Conservation (phyloP, 2,888 invertebrate species). For the Tanypteryx hageni region DNA sequence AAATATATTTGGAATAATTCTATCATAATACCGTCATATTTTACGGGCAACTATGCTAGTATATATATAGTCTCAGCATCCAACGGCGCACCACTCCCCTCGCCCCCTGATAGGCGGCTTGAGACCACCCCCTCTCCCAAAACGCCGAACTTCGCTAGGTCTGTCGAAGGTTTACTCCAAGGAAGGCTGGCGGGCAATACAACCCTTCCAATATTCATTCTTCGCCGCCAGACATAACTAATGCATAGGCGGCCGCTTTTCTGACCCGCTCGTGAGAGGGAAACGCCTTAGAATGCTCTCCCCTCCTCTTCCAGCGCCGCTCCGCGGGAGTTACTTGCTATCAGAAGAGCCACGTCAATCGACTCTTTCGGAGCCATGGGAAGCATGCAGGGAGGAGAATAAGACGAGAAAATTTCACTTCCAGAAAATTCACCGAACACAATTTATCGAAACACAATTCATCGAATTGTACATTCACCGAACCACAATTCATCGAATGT, state of each 20-base stretch:
- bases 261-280: slow-evolving; percentile 22
- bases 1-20: no score
- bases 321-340: slow-evolving; percentile 29
- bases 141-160: background rate
- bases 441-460: no score
- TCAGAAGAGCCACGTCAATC: slow-evolving; percentile 38
- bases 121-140: background rate
- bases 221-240: slow-evolving; percentile 56
- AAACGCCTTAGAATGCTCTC: background rate
- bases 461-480: no score
- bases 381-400: no score
- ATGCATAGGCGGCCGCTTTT: slow-evolving; percentile 31
- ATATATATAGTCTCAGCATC: no score
- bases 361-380: background rate
- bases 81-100: background rate
- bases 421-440: no score
- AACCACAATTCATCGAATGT: no score
- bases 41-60: no score
- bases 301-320: slow-evolving; percentile 5
- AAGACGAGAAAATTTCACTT: no score
- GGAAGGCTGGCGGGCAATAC: slow-evolving; percentile 23
- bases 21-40: no score
- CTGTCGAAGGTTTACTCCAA: background rate
- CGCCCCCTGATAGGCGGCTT: slow-evolving; percentile 7
- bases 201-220: slow-evolving; percentile 52